These are phyloP conservation scores for Python bivittatus DNA, from an alignment of 2,113 vertebrate genomes.

Conservation along the genomic window DNA sequence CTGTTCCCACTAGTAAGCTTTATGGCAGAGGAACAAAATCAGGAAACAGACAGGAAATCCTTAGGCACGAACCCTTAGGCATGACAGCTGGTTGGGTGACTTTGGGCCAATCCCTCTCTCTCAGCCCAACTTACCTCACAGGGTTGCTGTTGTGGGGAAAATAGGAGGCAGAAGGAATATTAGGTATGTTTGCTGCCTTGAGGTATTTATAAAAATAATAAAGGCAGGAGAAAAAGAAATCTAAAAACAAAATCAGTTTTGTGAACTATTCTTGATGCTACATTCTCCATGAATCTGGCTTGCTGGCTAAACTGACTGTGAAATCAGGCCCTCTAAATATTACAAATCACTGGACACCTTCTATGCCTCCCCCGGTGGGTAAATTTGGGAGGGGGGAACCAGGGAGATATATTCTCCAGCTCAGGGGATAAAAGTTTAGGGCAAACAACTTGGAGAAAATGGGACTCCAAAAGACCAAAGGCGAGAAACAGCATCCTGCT, in stretches of 20 bases:
- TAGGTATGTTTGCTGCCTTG: too few relatives aligned
- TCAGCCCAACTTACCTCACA: too few relatives aligned
- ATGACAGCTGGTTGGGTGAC: too few relatives aligned
- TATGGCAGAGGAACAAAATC: background rate
- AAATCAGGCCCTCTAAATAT: background rate
- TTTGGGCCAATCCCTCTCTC: too few relatives aligned
- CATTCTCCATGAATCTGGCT: background rate
- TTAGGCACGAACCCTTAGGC: too few relatives aligned
- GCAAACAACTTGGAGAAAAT: background rate
- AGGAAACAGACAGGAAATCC: background rate
- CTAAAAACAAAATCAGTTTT: too few relatives aligned
- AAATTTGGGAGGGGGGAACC: background rate
- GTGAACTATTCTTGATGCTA: background rate
- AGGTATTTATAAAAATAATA: too few relatives aligned
- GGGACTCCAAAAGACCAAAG: background rate
- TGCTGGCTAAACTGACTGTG: background rate
- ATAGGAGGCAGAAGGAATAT: too few relatives aligned
- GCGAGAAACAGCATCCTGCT: background rate
- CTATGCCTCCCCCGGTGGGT: background rate
- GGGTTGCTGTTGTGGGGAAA: too few relatives aligned
- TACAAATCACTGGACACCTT: background rate
- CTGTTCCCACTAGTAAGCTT: background rate
- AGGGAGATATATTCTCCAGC: background rate
- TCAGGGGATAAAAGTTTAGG: background rate
- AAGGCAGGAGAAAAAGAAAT: too few relatives aligned